phyloP scores from a whole-genome alignment of 2,888 invertebrate genomes.

The Nemurella pictetii region DNA sequence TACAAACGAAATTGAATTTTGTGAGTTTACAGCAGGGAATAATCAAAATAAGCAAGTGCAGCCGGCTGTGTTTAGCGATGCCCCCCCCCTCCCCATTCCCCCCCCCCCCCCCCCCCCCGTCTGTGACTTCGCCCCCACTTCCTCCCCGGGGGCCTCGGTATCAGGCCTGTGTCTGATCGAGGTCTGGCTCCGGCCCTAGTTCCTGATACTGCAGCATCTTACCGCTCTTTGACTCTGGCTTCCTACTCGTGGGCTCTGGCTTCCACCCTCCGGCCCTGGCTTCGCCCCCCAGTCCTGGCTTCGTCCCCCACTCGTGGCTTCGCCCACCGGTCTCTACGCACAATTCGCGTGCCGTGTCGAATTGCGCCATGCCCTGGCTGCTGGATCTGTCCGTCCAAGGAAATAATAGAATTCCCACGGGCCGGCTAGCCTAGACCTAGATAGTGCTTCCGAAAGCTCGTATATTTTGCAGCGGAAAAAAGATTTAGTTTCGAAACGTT shows the following conservation, averaged over 20 bases:
- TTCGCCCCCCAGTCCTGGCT: not conserved
- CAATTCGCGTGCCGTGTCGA: not conserved
- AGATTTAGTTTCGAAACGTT: constrained; percentile 28
- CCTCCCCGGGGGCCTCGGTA: too few relatives aligned
- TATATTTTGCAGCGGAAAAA: constrained; percentile 27
- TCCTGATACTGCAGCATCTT: too few relatives aligned
- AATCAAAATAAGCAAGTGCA: not conserved
- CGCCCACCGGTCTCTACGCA: not conserved
- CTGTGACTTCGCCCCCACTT: too few relatives aligned
- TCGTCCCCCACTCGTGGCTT: not conserved
- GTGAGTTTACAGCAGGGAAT: not conserved
- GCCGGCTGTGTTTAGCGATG: not conserved
- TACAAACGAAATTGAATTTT: not conserved
- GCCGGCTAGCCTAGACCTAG: not conserved
- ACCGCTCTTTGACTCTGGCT: too few relatives aligned
- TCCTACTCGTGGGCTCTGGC: too few relatives aligned
- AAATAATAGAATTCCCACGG: constrained; percentile 9
- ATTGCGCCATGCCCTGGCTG: not conserved
- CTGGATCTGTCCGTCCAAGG: constrained; percentile 8
- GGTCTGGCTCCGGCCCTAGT: not conserved
- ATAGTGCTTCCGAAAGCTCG: constrained; percentile 22
- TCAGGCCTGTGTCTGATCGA: too few relatives aligned
- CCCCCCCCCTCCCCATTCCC: too few relatives aligned
- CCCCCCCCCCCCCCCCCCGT: too few relatives aligned
- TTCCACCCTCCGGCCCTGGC: too few relatives aligned